phyloP scores from a whole-genome alignment of 2,888 invertebrate genomes.

The Lumbricus terrestris region DNA sequence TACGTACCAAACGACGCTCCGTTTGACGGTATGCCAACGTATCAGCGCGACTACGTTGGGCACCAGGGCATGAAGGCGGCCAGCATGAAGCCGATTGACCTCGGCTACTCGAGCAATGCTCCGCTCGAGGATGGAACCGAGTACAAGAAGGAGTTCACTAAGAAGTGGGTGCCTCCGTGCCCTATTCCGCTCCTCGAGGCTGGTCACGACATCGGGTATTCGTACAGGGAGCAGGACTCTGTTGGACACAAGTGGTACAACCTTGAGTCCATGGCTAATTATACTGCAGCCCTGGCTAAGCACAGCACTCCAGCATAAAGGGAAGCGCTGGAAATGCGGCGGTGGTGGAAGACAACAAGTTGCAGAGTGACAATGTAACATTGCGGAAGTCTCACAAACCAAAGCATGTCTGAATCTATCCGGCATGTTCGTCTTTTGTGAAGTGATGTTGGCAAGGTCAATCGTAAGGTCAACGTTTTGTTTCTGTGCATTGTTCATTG shows the following conservation, averaged over 20 bases:
- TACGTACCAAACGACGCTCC: conserved; percentile 54
- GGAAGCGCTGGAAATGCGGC: neutral
- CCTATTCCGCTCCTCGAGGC: conserved; percentile 52
- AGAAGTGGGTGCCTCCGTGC: conserved; percentile 47
- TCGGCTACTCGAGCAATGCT: conserved; percentile 46
- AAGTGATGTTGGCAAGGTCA: neutral
- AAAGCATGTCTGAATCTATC: neutral
- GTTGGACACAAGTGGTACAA: conserved; percentile 51
- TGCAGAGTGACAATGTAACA: neutral
- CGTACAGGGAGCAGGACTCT: conserved; percentile 45
- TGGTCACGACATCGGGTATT: conserved; percentile 42
- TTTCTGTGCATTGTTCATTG: neutral
- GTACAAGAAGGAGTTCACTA: conserved; percentile 54
- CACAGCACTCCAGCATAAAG: neutral
- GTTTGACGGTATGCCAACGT: conserved; percentile 56
- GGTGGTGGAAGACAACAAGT: neutral
- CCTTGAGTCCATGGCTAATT: neutral
- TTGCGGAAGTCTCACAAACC: neutral
- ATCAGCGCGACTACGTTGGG: conserved; percentile 51
- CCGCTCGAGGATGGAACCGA: conserved; percentile 56
- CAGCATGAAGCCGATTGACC: conserved; percentile 47
- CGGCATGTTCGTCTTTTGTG: neutral
- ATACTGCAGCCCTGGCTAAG: neutral
- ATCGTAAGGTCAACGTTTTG: neutral
- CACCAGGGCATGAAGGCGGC: conserved; percentile 38